A percentile compares a stretch with the other conserved stretches of the same genome.
Conservation (phyloP, 2,888 invertebrate species). For the Leucania comma region DNA sequence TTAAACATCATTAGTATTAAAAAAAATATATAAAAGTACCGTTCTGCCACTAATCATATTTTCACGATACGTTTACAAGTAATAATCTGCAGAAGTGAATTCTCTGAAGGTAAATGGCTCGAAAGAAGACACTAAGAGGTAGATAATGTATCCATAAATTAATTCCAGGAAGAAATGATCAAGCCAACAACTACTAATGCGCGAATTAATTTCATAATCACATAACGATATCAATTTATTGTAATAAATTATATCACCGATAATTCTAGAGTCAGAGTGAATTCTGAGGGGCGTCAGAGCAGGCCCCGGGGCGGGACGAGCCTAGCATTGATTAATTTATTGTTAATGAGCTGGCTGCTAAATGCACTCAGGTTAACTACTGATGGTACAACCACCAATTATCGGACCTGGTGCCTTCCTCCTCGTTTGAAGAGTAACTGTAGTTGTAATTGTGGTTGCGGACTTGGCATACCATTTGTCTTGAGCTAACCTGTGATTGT, state of each 20-base stretch:
- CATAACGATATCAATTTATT: constrained; percentile 60
- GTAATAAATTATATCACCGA: constrained; percentile 61
- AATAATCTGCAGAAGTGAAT: not conserved
- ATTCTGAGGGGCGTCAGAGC: constrained; percentile 62
- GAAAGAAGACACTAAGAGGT: not conserved
- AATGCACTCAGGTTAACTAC: constrained; percentile 66
- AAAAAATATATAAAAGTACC: no score
- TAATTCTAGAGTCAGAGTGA: constrained; percentile 55
- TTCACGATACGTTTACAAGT: not conserved
- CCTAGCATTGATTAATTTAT: constrained; percentile 80
- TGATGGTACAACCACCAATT: constrained; percentile 46
- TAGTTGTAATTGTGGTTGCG: constrained; percentile 58
- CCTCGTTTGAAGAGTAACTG: constrained; percentile 50
- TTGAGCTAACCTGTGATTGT: constrained; percentile 4
- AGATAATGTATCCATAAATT: not conserved
- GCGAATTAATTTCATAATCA: constrained; percentile 34
- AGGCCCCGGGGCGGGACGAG: constrained; percentile 63
- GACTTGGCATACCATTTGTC: constrained; percentile 42
- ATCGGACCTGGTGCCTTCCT: constrained; percentile 7
- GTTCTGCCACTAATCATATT: not conserved
- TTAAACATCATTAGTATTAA: not conserved
- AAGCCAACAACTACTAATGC: constrained; percentile 10
- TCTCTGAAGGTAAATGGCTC: not conserved
- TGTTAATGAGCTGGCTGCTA: constrained; percentile 83
- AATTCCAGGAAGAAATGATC: constrained; percentile 1